Percentiles rank a stretch among this genome's conserved stretches.
Evolutionary conservation across 2,113 vertebrate genomes (phyloP).

Genomic region (Paratilapia polleni): DNA sequence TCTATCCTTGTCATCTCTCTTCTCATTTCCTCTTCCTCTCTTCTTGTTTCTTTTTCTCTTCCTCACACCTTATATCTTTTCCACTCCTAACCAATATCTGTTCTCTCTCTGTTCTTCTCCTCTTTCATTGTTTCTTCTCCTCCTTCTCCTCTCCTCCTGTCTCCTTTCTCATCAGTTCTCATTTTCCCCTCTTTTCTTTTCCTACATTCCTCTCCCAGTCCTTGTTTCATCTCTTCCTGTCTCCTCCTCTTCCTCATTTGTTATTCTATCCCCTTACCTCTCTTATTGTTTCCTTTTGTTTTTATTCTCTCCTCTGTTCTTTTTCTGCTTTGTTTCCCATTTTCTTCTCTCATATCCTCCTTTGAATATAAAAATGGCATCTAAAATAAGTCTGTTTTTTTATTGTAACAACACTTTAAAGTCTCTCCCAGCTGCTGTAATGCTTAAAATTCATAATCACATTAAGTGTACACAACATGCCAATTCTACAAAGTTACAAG

Average conservation of each 20-base stretch:
- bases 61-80: too few relatives aligned
- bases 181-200: neutral
- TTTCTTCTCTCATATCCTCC: neutral
- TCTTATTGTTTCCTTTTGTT: neutral
- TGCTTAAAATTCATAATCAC: neutral
- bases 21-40: too few relatives aligned
- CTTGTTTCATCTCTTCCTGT: neutral
- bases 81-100: too few relatives aligned
- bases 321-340: accelerated
- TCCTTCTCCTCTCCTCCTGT: neutral
- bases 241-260: neutral
- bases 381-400: neutral
- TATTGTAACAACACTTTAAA: neutral
- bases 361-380: neutral
- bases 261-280: too few relatives aligned
- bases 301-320: neutral
- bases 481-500: neutral
- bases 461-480: neutral
- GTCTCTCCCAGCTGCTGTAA: neutral
- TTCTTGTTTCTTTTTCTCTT: too few relatives aligned
- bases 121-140: too few relatives aligned
- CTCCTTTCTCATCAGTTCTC: neutral
- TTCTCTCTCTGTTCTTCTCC: neutral
- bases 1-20: neutral
- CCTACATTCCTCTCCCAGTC: neutral